phyloP scores from a whole-genome alignment of 1,140 invertebrate species.

The Drosophila asahinai region DNA sequence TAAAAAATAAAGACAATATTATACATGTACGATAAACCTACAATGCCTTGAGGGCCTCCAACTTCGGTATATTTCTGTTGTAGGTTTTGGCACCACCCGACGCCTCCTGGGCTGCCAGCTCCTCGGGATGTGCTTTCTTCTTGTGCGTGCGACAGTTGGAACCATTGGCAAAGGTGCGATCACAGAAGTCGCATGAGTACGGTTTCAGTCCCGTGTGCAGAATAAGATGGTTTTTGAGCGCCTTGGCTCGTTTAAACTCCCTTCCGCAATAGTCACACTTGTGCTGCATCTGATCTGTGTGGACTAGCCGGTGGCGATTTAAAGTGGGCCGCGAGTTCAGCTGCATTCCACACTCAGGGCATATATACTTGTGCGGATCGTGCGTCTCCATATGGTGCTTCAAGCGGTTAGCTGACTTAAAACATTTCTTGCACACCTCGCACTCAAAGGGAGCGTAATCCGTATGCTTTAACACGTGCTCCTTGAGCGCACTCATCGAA shows the following conservation, averaged over 20 bases:
- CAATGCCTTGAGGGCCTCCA: constrained; percentile 80
- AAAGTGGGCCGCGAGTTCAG: constrained; percentile 85
- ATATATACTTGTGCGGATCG: constrained; percentile 85
- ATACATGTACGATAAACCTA: neutral
- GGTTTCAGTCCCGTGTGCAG: constrained; percentile 85
- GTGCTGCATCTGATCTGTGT: constrained; percentile 85
- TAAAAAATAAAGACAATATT: too few relatives aligned
- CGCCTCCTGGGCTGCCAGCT: constrained; percentile 84
- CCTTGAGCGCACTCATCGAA: constrained; percentile 85
- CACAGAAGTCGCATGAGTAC: constrained; percentile 86
- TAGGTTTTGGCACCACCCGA: constrained; percentile 69
- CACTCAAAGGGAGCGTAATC: constrained; percentile 85
- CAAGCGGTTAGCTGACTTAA: constrained; percentile 70
- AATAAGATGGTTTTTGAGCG: constrained; percentile 85
- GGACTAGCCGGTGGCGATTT: constrained; percentile 86
- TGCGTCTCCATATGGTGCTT: constrained; percentile 85
- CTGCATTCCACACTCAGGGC: constrained; percentile 85
- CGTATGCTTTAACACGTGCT: constrained; percentile 85
- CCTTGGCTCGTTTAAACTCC: constrained; percentile 82
- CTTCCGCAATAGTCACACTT: constrained; percentile 84
- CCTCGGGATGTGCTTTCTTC: constrained; percentile 85
- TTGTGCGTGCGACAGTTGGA: constrained; percentile 86
- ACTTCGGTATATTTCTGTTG: constrained; percentile 81
- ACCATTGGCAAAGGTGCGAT: constrained; percentile 86
- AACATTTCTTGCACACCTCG: constrained; percentile 85